Conservation (phyloP, 2,797 vertebrate genomes). For the Microctenopoma lineatum region DNA sequence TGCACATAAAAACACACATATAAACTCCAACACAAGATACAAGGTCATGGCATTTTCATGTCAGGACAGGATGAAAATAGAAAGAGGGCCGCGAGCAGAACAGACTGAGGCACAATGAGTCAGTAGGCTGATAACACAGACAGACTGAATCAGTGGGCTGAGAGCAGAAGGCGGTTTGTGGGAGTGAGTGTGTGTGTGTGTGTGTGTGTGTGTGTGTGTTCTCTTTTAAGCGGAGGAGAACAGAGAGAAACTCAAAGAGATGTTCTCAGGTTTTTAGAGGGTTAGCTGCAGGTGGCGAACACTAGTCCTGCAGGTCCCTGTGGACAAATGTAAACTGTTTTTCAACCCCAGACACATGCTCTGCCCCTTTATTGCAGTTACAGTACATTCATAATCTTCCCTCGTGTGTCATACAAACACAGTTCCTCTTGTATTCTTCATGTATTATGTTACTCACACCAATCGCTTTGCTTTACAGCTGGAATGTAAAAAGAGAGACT, state of each 20-base stretch:
- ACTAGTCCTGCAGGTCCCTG: constrained; percentile 60
- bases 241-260: constrained; percentile 48
- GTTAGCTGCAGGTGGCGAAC: constrained; percentile 56
- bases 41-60: constrained; percentile 74
- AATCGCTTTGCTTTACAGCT: too few relatives aligned
- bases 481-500: too few relatives aligned
- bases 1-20: constrained; percentile 29
- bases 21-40: constrained; percentile 54
- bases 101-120: constrained; percentile 74
- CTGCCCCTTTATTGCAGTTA: constrained; percentile 25
- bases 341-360: constrained; percentile 43
- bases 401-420: constrained; percentile 10
- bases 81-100: constrained; percentile 72
- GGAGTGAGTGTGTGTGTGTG: constrained; percentile 9
- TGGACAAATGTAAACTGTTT: constrained; percentile 51
- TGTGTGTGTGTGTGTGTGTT: constrained; percentile 3
- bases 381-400: constrained; percentile 11
- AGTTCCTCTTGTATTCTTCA: background rate
- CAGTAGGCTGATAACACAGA: constrained; percentile 74
- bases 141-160: constrained; percentile 71
- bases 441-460: background rate
- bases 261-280: constrained; percentile 51
- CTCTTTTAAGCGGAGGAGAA: constrained; percentile 1
- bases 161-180: constrained; percentile 47
- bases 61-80: constrained; percentile 71